Evolutionary conservation across 2,888 invertebrate genomes (phyloP).

Genomic region (Sinohyriopsis cumingii): DNA sequence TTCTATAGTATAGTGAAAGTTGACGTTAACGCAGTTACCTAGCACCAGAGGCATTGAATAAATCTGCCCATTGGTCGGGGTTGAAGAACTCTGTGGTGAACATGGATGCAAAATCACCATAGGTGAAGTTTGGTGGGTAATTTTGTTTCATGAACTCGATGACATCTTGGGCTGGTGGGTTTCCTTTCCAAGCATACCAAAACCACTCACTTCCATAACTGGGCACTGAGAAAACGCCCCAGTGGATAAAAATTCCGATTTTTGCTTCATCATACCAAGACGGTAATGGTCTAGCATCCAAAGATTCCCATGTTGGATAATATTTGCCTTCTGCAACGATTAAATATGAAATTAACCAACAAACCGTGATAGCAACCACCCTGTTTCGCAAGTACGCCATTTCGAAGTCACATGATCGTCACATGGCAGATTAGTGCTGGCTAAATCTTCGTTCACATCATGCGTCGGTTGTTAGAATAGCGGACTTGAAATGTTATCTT

Average conservation of each 20-base stretch:
- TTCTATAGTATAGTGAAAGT: too few relatives aligned
- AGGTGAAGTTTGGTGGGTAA: conserved; percentile 87
- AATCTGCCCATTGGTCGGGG: conserved; percentile 85
- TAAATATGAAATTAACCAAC: too few relatives aligned
- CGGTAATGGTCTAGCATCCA: conserved; percentile 89
- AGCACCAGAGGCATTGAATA: conserved; percentile 89
- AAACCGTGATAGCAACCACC: too few relatives aligned
- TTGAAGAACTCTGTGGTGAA: conserved; percentile 92
- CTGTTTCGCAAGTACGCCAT: too few relatives aligned
- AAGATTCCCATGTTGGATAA: conserved; percentile 85
- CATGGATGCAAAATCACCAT: conserved; percentile 90
- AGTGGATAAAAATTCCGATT: conserved; percentile 75
- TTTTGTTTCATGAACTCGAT: conserved; percentile 83
- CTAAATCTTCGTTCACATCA: too few relatives aligned
- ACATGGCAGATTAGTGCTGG: too few relatives aligned
- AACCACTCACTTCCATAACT: conserved; percentile 83
- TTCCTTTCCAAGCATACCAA: conserved; percentile 85
- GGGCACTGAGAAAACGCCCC: conserved; percentile 69
- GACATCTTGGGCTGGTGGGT: conserved; percentile 32
- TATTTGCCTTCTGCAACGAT: conserved; percentile 35
- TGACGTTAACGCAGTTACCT: conserved; percentile 75
- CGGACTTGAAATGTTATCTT: too few relatives aligned
- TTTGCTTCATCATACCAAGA: conserved; percentile 84
- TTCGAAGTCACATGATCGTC: too few relatives aligned
- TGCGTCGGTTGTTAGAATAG: too few relatives aligned